Percentiles rank a stretch among this genome's conserved stretches.
Conservation (phyloP, 2,113 vertebrate species). For the Leptobrachium ailaonicum region DNA sequence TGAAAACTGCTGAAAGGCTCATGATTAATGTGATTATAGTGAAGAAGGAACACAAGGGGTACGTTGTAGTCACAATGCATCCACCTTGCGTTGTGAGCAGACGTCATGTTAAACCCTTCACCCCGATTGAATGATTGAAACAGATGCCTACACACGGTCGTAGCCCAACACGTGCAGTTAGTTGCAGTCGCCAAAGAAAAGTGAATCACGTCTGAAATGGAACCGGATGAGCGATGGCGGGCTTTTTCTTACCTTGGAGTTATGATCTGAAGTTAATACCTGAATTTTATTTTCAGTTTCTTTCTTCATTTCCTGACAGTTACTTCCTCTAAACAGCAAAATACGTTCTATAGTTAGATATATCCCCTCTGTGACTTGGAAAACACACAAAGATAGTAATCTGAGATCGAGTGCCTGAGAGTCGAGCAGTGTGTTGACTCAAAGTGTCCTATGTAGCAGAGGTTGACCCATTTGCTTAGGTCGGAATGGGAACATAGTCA, state of each 20-base stretch:
- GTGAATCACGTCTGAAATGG: slow-evolving; percentile 28
- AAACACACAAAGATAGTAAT: not conserved
- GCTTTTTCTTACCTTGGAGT: slow-evolving; percentile 86
- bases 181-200: slow-evolving; percentile 17
- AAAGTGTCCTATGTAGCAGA: too few relatives aligned
- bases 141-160: not conserved
- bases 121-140: slow-evolving; percentile 9
- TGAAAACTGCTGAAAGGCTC: slow-evolving; percentile 36
- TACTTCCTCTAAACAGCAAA: slow-evolving; percentile 83
- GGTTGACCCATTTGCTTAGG: too few relatives aligned
- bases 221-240: slow-evolving; percentile 26
- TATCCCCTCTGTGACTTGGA: slow-evolving; percentile 46
- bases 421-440: not conserved
- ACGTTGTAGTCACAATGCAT: not conserved
- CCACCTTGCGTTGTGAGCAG: not conserved
- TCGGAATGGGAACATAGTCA: too few relatives aligned
- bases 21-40: slow-evolving; percentile 7
- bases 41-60: not conserved
- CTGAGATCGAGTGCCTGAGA: not conserved
- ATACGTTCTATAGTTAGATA: slow-evolving; percentile 61
- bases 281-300: slow-evolving; percentile 97
- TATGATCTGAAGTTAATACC: slow-evolving; percentile 86
- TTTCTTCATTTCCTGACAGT: slow-evolving; percentile 95
- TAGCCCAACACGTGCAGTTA: slow-evolving; percentile 21
- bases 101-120: not conserved